These are phyloP conservation scores for Mastomys coucha DNA, from an alignment of 2,113 vertebrate genomes.

Conservation along the genomic window DNA sequence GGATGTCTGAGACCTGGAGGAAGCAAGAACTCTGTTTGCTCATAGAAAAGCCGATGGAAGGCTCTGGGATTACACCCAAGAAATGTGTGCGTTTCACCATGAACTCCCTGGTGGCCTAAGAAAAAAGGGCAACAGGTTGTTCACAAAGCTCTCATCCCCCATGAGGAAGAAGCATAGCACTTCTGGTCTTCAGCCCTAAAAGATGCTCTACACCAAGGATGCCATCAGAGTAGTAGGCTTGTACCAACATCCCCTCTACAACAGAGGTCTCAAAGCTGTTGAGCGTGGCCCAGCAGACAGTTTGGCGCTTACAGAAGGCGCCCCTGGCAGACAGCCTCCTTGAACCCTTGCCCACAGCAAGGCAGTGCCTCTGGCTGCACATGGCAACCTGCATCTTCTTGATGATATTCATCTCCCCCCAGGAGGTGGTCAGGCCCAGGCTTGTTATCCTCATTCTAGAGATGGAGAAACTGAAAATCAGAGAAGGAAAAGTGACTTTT, in stretches of 20 bases:
- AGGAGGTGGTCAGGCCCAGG: not conserved
- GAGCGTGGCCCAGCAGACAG: not conserved
- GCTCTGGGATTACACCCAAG: not conserved
- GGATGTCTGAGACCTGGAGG: not conserved
- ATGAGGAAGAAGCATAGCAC: not conserved
- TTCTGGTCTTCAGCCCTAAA: conserved; percentile 18
- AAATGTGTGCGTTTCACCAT: not conserved
- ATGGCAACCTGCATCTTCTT: not conserved
- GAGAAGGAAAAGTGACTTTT: not conserved
- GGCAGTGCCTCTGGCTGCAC: not conserved
- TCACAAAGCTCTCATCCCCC: not conserved
- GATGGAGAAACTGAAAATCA: conserved; percentile 31
- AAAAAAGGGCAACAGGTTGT: conserved; percentile 18
- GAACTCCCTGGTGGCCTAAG: not conserved
- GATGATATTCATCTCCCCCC: not conserved
- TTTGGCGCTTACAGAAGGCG: too few species aligned
- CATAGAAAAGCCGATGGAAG: not conserved
- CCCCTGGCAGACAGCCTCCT: not conserved
- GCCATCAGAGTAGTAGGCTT: not conserved
- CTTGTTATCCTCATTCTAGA: not conserved
- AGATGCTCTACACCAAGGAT: not conserved
- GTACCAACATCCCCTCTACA: not conserved
- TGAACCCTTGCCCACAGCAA: conserved; percentile 1
- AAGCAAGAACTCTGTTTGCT: not conserved
- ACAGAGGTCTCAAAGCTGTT: not conserved